phyloP scores from a whole-genome alignment of 2,113 vertebrate genomes.

The Anseranas semipalmata region DNA sequence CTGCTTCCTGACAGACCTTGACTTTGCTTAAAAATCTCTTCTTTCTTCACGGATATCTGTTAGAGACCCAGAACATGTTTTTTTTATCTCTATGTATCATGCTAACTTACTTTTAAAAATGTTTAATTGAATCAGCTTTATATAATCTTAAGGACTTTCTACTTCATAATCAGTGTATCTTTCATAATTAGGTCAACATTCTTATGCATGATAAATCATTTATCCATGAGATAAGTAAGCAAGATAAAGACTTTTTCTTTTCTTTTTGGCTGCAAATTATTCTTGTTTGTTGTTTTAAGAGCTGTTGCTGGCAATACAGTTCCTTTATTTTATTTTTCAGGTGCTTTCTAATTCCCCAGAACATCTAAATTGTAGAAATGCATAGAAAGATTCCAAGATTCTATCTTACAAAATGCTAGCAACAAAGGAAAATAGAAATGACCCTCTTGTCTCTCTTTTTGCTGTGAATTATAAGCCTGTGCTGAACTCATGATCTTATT shows the following conservation, averaged over 20 bases:
- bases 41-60: not conserved
- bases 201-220: not conserved
- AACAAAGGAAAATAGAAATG: not conserved
- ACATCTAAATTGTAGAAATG: not conserved
- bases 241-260: not conserved
- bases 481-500: not conserved
- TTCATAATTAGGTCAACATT: not conserved
- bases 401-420: not conserved
- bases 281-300: not conserved
- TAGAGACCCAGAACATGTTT: not conserved
- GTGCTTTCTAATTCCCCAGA: not conserved
- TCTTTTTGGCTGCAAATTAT: not conserved
- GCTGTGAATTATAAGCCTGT: too few relatives aligned
- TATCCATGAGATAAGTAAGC: not conserved
- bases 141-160: not conserved
- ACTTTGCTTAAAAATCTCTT: too few relatives aligned
- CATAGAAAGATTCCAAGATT: not conserved
- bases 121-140: not conserved
- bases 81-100: rapidly evolving
- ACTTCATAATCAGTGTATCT: not conserved
- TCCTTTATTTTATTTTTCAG: not conserved
- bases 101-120: not conserved
- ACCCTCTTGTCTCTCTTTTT: not conserved
- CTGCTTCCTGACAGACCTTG: not conserved
- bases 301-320: not conserved